These are phyloP conservation scores for Bombus huntii DNA, from an alignment of 1,140 invertebrate genomes.

Conservation along the genomic window DNA sequence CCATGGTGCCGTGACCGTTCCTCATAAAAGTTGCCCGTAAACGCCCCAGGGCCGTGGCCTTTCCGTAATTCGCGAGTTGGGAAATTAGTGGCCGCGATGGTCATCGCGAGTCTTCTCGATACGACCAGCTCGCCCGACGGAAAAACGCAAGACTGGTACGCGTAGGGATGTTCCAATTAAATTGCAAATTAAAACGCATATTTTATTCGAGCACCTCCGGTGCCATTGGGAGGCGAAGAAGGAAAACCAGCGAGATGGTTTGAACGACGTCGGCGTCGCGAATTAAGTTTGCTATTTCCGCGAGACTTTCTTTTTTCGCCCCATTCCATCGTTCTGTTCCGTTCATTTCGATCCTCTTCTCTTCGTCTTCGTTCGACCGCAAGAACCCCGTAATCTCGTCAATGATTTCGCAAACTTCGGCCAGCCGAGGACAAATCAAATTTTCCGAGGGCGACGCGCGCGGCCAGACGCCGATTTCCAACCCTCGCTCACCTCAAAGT, in stretches of 20 bases:
- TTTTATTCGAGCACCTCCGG: slow-evolving; percentile 61
- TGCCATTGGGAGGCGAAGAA: slow-evolving; percentile 35
- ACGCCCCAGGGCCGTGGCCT: not conserved
- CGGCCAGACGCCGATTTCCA: slow-evolving; percentile 20
- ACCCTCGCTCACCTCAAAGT: not conserved
- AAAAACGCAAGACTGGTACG: slow-evolving; percentile 31
- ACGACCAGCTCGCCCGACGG: not conserved
- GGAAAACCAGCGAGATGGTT: not conserved
- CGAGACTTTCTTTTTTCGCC: not conserved
- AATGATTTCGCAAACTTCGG: slow-evolving; percentile 58
- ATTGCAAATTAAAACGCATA: slow-evolving; percentile 73
- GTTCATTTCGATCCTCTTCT: slow-evolving; percentile 17
- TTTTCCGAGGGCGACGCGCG: slow-evolving; percentile 24
- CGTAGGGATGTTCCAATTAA: slow-evolving; percentile 66
- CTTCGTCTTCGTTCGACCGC: not conserved
- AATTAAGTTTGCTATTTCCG: slow-evolving; percentile 61
- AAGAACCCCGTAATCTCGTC: slow-evolving; percentile 50
- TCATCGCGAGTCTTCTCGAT: slow-evolving; percentile 17
- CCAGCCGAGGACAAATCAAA: slow-evolving; percentile 53
- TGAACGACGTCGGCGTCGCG: slow-evolving; percentile 11
- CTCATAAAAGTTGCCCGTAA: not conserved
- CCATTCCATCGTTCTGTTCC: not conserved
- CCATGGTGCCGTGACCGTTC: not conserved
- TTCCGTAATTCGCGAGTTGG: not conserved
- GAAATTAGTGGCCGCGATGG: slow-evolving; percentile 40